A percentile compares a stretch with the other conserved stretches of the same genome.
phyloP scores from a whole-genome alignment of 64 coral and sea anemone species.

The Stichodactyla helianthus region DNA sequence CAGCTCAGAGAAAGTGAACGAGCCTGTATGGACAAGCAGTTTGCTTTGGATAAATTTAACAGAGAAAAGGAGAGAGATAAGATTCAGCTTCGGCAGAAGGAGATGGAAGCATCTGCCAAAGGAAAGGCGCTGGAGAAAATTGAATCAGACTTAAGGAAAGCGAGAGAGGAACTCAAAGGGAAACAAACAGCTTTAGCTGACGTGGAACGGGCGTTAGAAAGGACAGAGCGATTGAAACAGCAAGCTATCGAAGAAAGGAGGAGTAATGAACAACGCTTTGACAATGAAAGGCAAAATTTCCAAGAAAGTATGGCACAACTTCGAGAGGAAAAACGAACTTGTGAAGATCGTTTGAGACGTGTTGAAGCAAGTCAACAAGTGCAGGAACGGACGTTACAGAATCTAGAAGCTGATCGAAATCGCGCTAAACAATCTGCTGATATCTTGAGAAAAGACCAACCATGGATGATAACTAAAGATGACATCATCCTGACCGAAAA shows the following conservation, averaged over 20 bases:
- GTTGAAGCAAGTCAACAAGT: slow-evolving; percentile 30
- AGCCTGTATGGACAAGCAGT: slow-evolving; percentile 32
- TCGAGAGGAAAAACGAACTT: slow-evolving; percentile 41
- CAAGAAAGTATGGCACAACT: slow-evolving; percentile 34
- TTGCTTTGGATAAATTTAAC: slow-evolving; percentile 43
- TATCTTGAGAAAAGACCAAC: slow-evolving; percentile 59
- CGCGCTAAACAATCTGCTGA: slow-evolving; percentile 42
- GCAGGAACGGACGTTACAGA: slow-evolving; percentile 44
- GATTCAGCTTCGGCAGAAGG: slow-evolving; percentile 28
- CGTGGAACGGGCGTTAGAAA: slow-evolving; percentile 45
- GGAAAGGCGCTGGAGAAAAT: slow-evolving; percentile 9
- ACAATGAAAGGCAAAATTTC: slow-evolving; percentile 16
- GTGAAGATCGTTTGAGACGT: slow-evolving; percentile 37
- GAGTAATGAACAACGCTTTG: slow-evolving; percentile 25
- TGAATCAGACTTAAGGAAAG: slow-evolving; percentile 27
- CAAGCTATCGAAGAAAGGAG: background rate
- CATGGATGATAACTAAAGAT: slow-evolving; percentile 64
- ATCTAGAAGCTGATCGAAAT: slow-evolving; percentile 56
- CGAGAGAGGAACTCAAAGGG: slow-evolving; percentile 37
- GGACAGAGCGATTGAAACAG: slow-evolving; percentile 27
- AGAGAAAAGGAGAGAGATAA: slow-evolving; percentile 48
- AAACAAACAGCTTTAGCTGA: slow-evolving; percentile 44
- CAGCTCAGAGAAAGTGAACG: slow-evolving; percentile 36
- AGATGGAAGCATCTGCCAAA: slow-evolving; percentile 40
- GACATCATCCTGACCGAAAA: slow-evolving; percentile 64